Base-by-base conservation (phyloP, 2,797 vertebrate genomes). In the Siniperca scherzeri region DNA sequence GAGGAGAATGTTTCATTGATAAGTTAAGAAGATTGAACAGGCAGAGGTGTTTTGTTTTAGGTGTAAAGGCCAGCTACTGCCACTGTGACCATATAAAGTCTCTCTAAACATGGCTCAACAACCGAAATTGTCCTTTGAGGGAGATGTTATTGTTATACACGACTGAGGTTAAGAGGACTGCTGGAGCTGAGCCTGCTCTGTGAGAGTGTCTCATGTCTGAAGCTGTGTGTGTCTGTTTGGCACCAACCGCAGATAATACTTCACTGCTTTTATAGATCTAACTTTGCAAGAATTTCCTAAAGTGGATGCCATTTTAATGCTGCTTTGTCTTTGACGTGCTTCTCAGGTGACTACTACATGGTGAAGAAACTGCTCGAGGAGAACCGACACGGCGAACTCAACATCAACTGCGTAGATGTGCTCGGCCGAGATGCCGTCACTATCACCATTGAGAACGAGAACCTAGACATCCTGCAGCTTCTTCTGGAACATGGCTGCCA, bases 311-410 rank as follows among this genome's bases (percentile, higher is more conserved):
- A 55, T 13, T 55, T 50, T n/a, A 11, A 19, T 12, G 36, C 27
- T 12, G 22, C 33, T 60, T 57, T 77, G 62, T 65, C 40, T 57
- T 60, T 22, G 1, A 0, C 7, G 1, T 42, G 42, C 52, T 53
- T 40, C 89, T 74, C 94, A 99, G 99, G 99, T 93, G 99, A 99
- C 93, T 99, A 98, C 95, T 99, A 99, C 93, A 99, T 99, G 99
- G 99, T 99, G 95, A 99, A 99, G 95, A 99, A 98, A 72, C 97
- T 99, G 68, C 95, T 99, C 17, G 98, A 98, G 91, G 98, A 99
- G 89, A 99, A 99, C 94, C 95, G 94, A 61, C 95, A 97, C 0
- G 97, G 97, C 7, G 98, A 99, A 93, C 96, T 99, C 94, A 99
- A 99, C 94, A 95, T 99, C 90, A 99, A 99, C 96, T 98, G 97